Conservation (phyloP, 1,140 invertebrate genomes). For the Protaetia brevitarsis region DNA sequence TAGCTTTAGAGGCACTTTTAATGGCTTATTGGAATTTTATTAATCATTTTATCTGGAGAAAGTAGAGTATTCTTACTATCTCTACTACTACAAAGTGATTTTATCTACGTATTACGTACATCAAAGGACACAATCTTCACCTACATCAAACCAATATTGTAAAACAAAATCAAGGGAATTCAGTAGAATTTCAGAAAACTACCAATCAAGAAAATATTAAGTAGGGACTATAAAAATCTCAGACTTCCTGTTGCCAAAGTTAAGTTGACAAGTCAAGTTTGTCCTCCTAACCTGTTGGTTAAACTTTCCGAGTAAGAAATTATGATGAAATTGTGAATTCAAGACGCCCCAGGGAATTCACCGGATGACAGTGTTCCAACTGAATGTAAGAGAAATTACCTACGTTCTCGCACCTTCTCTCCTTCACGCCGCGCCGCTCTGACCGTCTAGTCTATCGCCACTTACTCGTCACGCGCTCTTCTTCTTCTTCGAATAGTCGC, state of each 20-base stretch:
- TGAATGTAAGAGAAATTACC: conserved; percentile 18
- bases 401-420: not conserved
- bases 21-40: no score
- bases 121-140: no score
- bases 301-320: conserved; percentile 10
- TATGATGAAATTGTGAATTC: conserved; percentile 19
- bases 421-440: not conserved
- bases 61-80: no score
- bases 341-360: conserved; percentile 1
- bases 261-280: not conserved
- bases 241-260: not conserved
- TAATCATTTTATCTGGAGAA: no score
- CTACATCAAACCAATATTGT: no score
- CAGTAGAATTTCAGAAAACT: no score
- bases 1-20: no score
- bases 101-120: no score
- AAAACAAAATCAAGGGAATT: no score
- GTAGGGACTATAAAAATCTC: not conserved
- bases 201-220: not conserved
- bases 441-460: not conserved
- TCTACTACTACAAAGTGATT: no score
- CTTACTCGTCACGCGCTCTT: not conserved
- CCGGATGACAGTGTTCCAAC: not conserved
- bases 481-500: not conserved
- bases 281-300: conserved; percentile 2